Evolutionary conservation across 2,113 vertebrate species (phyloP), one percentile per base, ranked within the genome.

Genomic region (Passer montanus): DNA sequence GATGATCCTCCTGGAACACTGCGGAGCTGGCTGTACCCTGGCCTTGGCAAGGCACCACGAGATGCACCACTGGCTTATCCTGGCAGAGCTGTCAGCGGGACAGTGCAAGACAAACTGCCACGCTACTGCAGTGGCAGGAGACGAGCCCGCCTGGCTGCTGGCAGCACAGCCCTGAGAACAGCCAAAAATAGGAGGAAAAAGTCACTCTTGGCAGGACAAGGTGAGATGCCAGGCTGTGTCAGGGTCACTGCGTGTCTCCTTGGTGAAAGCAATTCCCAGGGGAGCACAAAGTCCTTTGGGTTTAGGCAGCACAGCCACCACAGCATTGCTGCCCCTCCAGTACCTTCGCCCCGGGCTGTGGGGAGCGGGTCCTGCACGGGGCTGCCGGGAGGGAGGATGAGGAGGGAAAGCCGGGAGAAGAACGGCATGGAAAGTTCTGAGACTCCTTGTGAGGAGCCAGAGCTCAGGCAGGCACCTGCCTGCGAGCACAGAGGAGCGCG

Each of bases 1-100:
- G 93, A 79, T 89, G 15, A 18, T 53, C 44, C 9, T 70, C 23
- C 72, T 2, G 2, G 86, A 91, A 33, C 47, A 35, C 35, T 84
- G 93, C 91, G 35, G 91, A 77, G 85, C 69, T 96, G 92, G 79
- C 90, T 5, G 13, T 44, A 19, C 43, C 82, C 82, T 49, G 10
- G 33, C 4, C 75, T 88, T 92, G 94, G 94, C 93, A 93, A 91
- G 35, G 87, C 78, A 90, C 82, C 92, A 43, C 49, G 31, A 73
- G 85, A 62, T 77, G 79, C 91, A 94, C 93, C 90, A 90, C 87
- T 66, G 92, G n/a, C 93, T 94, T 11, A 26, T 52, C 80, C 94
- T 83, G 93, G 89, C 81, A 93, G 81, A 43, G 81, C 89, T 82
- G 84, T 17, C 89, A 78, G 90, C 2, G 10, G 94, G 92, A 92